A percentile compares a stretch with the other conserved stretches of the same genome.
phyloP scores from a whole-genome alignment of 2,113 vertebrate species.

The Poeciliopsis turrubarensis region DNA sequence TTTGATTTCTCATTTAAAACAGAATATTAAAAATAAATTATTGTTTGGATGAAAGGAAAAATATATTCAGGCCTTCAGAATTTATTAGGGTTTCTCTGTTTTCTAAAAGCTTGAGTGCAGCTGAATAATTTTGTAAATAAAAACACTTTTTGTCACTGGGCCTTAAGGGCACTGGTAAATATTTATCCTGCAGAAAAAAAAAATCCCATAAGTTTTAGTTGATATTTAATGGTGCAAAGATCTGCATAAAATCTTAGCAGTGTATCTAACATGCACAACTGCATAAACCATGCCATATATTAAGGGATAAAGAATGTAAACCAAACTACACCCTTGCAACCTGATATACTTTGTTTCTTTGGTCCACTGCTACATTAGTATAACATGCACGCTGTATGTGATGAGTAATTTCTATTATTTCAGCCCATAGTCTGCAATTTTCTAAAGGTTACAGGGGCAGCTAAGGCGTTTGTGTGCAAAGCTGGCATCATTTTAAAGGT shows the following conservation, averaged over 20 bases:
- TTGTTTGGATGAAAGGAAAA: too few species aligned
- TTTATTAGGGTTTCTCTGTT: not conserved
- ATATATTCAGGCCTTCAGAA: not conserved
- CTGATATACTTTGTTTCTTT: constrained; percentile 15
- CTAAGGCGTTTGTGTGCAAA: constrained; percentile 59
- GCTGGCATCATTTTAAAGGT: constrained; percentile 70
- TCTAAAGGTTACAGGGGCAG: constrained; percentile 65
- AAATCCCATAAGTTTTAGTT: not conserved
- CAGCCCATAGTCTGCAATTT: constrained; percentile 55
- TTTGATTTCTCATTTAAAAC: not conserved
- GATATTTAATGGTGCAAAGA: not conserved
- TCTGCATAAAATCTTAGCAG: not conserved
- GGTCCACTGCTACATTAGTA: constrained; percentile 22
- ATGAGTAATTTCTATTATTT: constrained; percentile 54
- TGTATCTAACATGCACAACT: not conserved
- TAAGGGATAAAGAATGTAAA: constrained; percentile 2
- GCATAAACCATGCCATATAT: constrained; percentile 2
- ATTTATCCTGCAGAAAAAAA: not conserved
- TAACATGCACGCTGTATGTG: constrained; percentile 20
- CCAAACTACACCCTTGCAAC: not conserved
- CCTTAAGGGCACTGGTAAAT: not conserved
- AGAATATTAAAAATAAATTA: not conserved
- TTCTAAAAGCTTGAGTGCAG: not conserved
- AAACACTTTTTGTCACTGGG: not conserved
- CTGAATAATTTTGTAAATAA: not conserved